Evolutionary conservation across 2,888 invertebrate genomes (phyloP), one percentile per base, ranked within the genome.

Genomic region (Platerodrilus igneus): DNA sequence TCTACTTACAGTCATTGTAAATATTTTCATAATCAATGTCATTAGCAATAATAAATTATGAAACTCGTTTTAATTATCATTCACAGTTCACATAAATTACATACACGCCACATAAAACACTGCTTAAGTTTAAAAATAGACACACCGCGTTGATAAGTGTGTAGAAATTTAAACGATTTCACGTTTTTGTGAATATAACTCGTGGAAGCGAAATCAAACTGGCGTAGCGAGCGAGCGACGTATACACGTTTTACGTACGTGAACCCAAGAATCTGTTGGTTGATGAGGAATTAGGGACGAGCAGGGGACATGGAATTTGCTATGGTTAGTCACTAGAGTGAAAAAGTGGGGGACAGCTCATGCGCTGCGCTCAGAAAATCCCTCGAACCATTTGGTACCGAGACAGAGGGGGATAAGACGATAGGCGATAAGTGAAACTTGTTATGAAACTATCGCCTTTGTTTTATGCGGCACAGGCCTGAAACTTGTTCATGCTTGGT

Each of bases 301-400:
- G 25, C 23, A 22, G 11, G 10, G 23, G 25, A 23, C 23, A 14
- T 33, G 25, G 23, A 35, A 39, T 38, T 33, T 33, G 37, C 42
- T 37, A 42, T 42, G 42, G 42, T 42, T 34, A 37, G 35, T 43
- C 38, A 42, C 25, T n/a, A n/a, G n/a, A 19, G 30, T 26, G 34
- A 29, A 37, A 21, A 17, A 17, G 23, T 40, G 36, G 45, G 45
- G 45, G 45, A 41, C 26, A 23, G 36, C 37, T 34, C 45, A 45
- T 37, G 45, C 45, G 45, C 36, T 37, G 45, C 45, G 45, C 36
- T 18, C 22, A 25, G 13, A 22, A 22, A 14, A 23, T 20, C n/a
- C n/a, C n/a, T n/a, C 21, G 30, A 45, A 45, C 45, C 45, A 45
- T 45, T 45, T 45, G 45, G 45, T 41, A 45, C 45, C 45, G 41